A percentile compares a stretch with the other conserved stretches of the same genome.
These are phyloP conservation scores for Mya arenaria DNA, from an alignment of 1,140 invertebrate genomes.

Conservation along the genomic window DNA sequence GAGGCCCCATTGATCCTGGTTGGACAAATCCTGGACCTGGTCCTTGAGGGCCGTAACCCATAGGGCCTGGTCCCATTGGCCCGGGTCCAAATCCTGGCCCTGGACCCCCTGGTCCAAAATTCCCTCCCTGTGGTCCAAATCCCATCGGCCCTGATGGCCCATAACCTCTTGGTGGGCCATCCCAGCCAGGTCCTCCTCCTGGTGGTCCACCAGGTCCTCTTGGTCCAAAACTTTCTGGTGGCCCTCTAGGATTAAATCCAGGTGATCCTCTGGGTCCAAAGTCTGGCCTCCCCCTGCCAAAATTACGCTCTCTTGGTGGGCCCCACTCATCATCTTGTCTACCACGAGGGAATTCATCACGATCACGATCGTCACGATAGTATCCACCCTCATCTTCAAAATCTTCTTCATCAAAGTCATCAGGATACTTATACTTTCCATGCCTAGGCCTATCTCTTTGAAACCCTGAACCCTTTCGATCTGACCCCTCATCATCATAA, in stretches of 20 bases:
- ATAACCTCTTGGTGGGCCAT: conserved; percentile 20
- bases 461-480: background rate
- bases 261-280: conserved; percentile 22
- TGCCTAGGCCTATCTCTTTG: conserved; percentile 24
- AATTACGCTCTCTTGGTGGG: background rate
- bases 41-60: background rate
- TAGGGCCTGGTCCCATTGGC: background rate
- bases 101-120: conserved; percentile 22
- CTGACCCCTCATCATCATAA: background rate
- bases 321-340: conserved; percentile 38
- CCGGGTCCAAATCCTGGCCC: background rate
- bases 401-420: conserved; percentile 54
- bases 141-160: background rate
- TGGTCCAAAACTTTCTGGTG: background rate
- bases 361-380: background rate
- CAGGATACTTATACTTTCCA: conserved; percentile 50
- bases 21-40: background rate
- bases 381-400: conserved; percentile 40
- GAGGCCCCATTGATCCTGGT: conserved; percentile 8
- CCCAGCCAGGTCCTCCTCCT: conserved; percentile 15
- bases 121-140: background rate
- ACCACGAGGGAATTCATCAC: background rate
- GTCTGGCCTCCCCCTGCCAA: background rate
- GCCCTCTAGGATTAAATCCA: conserved; percentile 1
- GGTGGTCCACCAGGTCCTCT: conserved; percentile 18